These are phyloP conservation scores for Parasteatoda tepidariorum DNA, from an alignment of 1,140 invertebrate genomes.

Conservation along the genomic window DNA sequence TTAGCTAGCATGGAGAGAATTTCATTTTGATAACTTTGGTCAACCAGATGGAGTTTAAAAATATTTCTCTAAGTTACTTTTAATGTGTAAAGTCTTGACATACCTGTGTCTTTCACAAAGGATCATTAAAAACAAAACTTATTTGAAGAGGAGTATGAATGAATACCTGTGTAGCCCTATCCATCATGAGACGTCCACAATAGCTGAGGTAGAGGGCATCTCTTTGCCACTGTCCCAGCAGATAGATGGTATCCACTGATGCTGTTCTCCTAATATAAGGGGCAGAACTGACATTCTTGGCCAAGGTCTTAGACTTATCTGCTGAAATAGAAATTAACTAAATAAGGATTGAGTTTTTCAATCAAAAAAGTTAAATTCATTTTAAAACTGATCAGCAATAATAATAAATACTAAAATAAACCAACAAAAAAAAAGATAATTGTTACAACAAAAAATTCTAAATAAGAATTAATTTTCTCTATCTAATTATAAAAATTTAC, in stretches of 20 bases:
- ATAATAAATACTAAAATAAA: background rate
- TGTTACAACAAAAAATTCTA: no score
- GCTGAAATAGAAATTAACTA: background rate
- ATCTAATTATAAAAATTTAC: no score
- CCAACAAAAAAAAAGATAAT: no score
- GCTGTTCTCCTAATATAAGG: constrained; percentile 77
- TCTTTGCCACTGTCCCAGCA: constrained; percentile 81
- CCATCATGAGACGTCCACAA: constrained; percentile 76
- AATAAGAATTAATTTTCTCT: no score
- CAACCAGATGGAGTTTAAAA: no score
- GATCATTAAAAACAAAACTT: no score
- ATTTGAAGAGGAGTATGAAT: no score
- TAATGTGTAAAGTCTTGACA: no score
- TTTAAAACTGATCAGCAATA: background rate
- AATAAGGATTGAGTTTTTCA: background rate
- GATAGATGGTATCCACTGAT: constrained; percentile 81
- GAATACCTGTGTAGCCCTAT: constrained; percentile 83
- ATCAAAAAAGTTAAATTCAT: background rate
- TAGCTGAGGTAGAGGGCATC: constrained; percentile 75
- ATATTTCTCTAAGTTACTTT: no score
- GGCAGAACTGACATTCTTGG: constrained; percentile 15
- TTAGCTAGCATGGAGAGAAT: no score
- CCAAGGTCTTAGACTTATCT: constrained; percentile 52
- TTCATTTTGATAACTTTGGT: no score
- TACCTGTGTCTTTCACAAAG: no score